Evolutionary conservation across 1,140 invertebrate genomes (phyloP), one percentile per base, ranked within the genome.

Genomic region (Sycophila sp.): DNA sequence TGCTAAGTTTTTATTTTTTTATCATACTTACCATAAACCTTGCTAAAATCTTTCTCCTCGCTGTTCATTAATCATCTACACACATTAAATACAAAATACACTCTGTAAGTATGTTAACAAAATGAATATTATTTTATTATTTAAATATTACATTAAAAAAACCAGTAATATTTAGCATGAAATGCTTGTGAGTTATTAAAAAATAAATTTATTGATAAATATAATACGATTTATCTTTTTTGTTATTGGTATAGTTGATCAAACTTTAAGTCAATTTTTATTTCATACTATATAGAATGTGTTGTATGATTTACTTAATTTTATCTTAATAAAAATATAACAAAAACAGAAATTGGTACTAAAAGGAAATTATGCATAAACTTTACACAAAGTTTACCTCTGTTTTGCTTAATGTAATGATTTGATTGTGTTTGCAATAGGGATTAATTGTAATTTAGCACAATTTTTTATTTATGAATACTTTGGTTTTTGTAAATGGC

Each of bases 51-150:
- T 32, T n/a, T 55, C 45, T 67, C 64, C 70, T 55, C 62, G 63
- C 69, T 64, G n/a, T 53, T 71, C 69, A 71, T 71, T 59, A 71
- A 60, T 60, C 70, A 60, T 67, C n/a, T 42, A 62, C 45, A 63
- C 51, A 67, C 56, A 67, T 53, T 59, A 67, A 40, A 19, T 15
- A n/a, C 34, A 72, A 72, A 49, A 55, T 62, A 67, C 26, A 62
- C 53, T 66, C 56, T 72, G 70, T 72, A 72, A 72, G 70, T 72
- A 72, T 72, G 47, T 15, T 53, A 51, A 34, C 0, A 38, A 28
- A 26, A 71, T 53, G 7, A 49, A 30, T 58, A 30, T 53, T 58
- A 53, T 60, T 8, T 62, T n/a, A n/a, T n/a, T n/a, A n/a, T n/a
- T n/a, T 32, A 42, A 32, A 63, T 45, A 45, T 15, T 4, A 58